A percentile compares a stretch with the other conserved stretches of the same genome.
phyloP scores from a whole-genome alignment of 2,797 vertebrate species.

The Siniperca undulata region DNA sequence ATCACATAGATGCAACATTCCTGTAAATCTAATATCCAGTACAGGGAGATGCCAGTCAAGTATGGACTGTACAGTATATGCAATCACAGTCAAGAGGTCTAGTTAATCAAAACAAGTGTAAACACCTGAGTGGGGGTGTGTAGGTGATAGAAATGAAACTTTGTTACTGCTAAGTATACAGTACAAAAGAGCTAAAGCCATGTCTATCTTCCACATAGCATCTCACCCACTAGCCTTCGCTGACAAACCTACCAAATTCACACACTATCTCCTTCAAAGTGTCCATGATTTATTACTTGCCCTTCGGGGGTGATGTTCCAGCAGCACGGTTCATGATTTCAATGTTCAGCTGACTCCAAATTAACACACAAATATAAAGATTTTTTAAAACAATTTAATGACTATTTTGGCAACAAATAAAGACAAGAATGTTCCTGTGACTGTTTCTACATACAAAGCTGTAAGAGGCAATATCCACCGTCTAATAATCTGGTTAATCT shows the following conservation, averaged over 20 bases:
- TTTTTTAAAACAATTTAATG: background rate
- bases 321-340: background rate
- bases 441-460: background rate
- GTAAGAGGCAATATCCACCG: background rate
- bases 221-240: background rate
- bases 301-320: background rate
- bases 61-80: background rate
- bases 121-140: background rate
- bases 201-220: background rate
- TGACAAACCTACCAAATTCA: background rate
- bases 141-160: background rate
- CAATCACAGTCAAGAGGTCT: background rate
- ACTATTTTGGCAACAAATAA: background rate
- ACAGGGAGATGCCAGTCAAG: background rate
- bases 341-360: background rate
- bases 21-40: background rate
- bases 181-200: background rate
- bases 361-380: background rate
- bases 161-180: background rate
- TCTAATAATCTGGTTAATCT: too few species aligned
- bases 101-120: background rate
- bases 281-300: background rate
- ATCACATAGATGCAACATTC: background rate
- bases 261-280: background rate
- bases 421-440: background rate